Conservation (phyloP, 1,140 invertebrate species). For the Palaemon carinicauda region DNA sequence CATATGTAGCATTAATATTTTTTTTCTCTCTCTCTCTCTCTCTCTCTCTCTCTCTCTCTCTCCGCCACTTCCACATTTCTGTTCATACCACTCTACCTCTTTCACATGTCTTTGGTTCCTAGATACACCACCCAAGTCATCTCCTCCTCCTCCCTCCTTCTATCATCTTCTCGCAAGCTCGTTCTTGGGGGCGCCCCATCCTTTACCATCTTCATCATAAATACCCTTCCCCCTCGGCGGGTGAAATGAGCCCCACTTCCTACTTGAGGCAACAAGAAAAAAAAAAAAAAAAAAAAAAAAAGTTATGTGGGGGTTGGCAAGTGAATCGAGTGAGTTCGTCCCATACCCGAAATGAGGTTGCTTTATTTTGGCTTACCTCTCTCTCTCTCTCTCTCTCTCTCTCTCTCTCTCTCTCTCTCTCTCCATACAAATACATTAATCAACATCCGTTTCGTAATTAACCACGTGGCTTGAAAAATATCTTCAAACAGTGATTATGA, state of each 20-base stretch:
- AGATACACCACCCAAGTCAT: neutral
- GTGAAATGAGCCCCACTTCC: neutral
- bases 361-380: neutral
- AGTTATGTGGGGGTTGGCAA: too few species aligned
- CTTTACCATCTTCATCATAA: slow-evolving; percentile 7
- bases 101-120: neutral
- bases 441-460: too few species aligned
- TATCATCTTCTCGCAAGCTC: neutral
- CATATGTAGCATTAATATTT: too few species aligned
- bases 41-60: slow-evolving; percentile 10
- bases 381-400: neutral
- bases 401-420: neutral
- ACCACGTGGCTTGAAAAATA: too few species aligned
- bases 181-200: neutral
- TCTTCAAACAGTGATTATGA: too few species aligned
- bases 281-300: too few species aligned
- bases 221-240: neutral
- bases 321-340: too few species aligned
- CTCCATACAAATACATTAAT: neutral
- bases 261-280: too few species aligned
- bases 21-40: slow-evolving; percentile 7
- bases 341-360: neutral
- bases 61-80: neutral
- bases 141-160: neutral
- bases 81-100: neutral